Evolutionary conservation across 2,888 invertebrate species (phyloP), one percentile per base, ranked within the genome.

Genomic region (Athrips mouffetella): DNA sequence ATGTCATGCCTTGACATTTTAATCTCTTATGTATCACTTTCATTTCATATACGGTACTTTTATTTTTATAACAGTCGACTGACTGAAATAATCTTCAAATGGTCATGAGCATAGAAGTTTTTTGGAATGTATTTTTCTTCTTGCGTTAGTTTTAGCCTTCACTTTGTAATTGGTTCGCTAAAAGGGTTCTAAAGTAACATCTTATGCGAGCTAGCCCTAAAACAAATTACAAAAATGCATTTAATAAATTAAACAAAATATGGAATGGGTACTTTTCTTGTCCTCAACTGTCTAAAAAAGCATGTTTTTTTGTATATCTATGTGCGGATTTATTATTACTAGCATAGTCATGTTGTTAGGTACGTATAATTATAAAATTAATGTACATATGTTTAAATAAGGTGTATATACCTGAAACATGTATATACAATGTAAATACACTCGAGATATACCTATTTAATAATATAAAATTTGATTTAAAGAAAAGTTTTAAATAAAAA

Each of bases 351-450:
- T 20, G 21, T 25, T 31, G 30, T 30, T 45, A 40, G 23, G 6
- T 45, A 45, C 30, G 11, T 45, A 46, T 47, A 33, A 31, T 47
- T 15, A 50, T 49, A 50, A 47, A 18, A 33, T 47, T 51, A 49
- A 50, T 66, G 67, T 68, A 66, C 58, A 66, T 69, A 67, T 55
- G 56, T 37, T 37, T 55, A 60, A 58, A 51, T 53, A 52, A 58
- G 52, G 67, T 83, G 82, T 84, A 84, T 70, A 83, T 84, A 82
- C 55, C 48, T 60, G n/a, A 64, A 72, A 37, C 62, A 56, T 85
- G 86, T 85, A 85, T 65, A 86, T 80, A 85, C 53, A 62, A 53
- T 86, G 86, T 87, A 85, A 83, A 87, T 87, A 86, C 73, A 79
- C 71, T 69, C 64, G 67, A 80, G 70, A 81, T 78, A 79, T 79